Evolutionary conservation across 2,888 invertebrate species (phyloP), one percentile per base, ranked within the genome.

Genomic region (Scrobipalpa costella): DNA sequence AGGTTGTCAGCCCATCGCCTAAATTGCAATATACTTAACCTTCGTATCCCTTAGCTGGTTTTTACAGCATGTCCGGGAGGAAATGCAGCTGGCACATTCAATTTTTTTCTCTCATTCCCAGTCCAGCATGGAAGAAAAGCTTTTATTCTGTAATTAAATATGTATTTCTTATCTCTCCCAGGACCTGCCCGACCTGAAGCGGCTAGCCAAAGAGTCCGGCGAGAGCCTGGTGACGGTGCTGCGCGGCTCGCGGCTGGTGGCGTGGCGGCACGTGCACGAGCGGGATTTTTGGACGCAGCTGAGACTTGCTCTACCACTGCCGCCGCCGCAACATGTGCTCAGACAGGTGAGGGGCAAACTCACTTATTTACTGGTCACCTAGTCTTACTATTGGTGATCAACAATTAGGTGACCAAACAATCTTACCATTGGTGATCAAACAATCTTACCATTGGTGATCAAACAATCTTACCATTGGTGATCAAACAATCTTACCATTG

Each of bases 211-310:
- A 80, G 93, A 82, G 84, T 92, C 73, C 78, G 94, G 93, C 66
- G 92, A 88, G 82, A 92, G 91, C 66, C 80, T 92, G 76, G 88
- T 85, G 75, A 83, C 79, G 57, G 75, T 88, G 68, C 73, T 92
- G 69, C 86, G 87, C 58, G 86, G 86, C 72, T 81, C 92, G 71
- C 88, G 86, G 66, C 85, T 92, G 69, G 88, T 92, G 69, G 78
- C 90, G 67, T 93, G 93, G 93, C 85, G 90, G 0, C 86, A 88
- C 79, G 81, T 90, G 74, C 91, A 92, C 77, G 92, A 92, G 77
- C 88, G 91, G 70, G 92, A 90, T 73, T 94, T 95, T 86, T 95
- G 95, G 95, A 92, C 93, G 66, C 86, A 92, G 72, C 86, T 95
- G 72, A 92, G 94, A 55, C 89, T 94, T 65, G 92, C 93, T 61